Evolutionary conservation across 2,888 invertebrate species (phyloP).

Genomic region (Serripes groenlandicus): DNA sequence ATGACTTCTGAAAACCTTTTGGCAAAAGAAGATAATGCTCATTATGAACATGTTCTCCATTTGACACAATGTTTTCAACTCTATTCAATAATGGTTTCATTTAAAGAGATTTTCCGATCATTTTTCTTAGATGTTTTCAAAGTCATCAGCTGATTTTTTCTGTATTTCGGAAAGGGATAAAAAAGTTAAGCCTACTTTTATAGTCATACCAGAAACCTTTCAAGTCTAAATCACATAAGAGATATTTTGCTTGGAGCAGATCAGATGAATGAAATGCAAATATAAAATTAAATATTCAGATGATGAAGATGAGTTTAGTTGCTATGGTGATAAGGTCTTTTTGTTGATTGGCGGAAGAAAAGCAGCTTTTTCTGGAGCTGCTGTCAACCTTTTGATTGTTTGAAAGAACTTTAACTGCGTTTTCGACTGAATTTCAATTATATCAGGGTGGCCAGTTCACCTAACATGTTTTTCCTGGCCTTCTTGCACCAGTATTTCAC

Average conservation of each 20-base stretch:
- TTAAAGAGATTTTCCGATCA: no score
- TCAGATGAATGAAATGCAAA: constrained; percentile 20
- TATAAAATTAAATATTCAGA: neutral
- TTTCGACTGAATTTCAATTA: neutral
- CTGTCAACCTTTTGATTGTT: neutral
- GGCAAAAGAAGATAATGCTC: no score
- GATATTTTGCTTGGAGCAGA: neutral
- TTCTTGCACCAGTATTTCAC: neutral
- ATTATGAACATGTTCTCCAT: no score
- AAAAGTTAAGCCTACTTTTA: constrained; percentile 3
- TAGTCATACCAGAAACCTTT: constrained; percentile 13
- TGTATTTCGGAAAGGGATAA: no score
- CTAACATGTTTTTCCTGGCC: neutral
- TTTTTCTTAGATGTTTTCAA: no score
- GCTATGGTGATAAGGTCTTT: neutral
- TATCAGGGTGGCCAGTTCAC: neutral
- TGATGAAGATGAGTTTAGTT: neutral
- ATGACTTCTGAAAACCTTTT: no score
- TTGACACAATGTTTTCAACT: no score
- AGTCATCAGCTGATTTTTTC: no score
- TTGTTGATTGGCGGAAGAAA: neutral
- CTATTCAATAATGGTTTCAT: no score
- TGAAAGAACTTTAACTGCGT: neutral
- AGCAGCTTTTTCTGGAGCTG: neutral
- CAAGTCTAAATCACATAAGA: constrained; percentile 2